phyloP scores from a whole-genome alignment of 2,888 invertebrate species.

The Hedychridium roseum region DNA sequence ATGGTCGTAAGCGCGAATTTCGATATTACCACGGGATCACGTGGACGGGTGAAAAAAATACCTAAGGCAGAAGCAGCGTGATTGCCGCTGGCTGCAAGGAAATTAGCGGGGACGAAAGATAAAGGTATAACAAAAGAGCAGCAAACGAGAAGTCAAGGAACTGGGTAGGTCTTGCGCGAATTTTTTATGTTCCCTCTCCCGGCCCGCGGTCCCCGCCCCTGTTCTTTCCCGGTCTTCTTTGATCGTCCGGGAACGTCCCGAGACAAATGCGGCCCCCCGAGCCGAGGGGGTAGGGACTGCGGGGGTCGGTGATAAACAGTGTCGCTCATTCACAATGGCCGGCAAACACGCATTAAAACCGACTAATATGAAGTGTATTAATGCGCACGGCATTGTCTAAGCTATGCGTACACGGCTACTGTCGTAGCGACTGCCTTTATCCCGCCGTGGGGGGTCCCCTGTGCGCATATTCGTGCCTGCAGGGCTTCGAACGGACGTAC shows the following conservation, averaged over 20 bases:
- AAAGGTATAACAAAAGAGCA: no score
- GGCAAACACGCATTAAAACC: constrained; percentile 62
- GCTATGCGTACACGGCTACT: constrained; percentile 61
- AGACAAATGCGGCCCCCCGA: constrained; percentile 56
- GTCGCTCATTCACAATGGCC: constrained; percentile 64
- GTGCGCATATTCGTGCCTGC: constrained; percentile 34
- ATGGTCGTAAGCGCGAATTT: no score
- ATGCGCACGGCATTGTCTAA: constrained; percentile 63
- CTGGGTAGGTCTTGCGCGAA: constrained; percentile 32
- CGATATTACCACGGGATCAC: no score
- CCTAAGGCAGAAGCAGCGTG: no score
- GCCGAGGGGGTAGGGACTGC: constrained; percentile 41
- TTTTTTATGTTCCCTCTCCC: constrained; percentile 49
- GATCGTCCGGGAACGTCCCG: constrained; percentile 41
- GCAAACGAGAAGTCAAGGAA: constrained; percentile 8
- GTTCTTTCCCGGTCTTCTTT: neutral
- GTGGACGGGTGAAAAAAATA: no score
- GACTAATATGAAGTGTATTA: constrained; percentile 65
- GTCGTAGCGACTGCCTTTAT: constrained; percentile 58
- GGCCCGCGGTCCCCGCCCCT: neutral
- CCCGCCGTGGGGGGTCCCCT: constrained; percentile 58
- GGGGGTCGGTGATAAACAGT: constrained; percentile 64
- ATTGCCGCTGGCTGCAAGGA: no score
- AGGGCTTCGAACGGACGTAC: constrained; percentile 16
- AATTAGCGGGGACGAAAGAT: neutral